Evolutionary conservation across 2,113 vertebrate species (phyloP).

Genomic region (Triplophysa rosa): DNA sequence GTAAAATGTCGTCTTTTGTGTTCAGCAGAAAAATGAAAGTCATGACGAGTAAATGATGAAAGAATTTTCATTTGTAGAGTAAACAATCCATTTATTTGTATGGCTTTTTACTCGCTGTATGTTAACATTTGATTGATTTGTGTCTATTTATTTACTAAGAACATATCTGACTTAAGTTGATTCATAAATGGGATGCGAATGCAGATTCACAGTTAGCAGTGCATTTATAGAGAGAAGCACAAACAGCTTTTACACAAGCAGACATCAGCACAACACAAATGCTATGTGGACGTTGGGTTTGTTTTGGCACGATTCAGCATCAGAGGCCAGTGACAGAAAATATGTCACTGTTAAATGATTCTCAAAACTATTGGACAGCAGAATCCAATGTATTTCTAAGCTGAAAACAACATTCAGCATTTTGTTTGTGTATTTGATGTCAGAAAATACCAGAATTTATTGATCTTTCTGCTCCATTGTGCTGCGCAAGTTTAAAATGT

Average conservation of each 20-base stretch:
- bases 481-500: background rate
- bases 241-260: slow-evolving; percentile 6
- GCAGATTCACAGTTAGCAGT: background rate
- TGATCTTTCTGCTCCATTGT: background rate
- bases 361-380: too few relatives aligned
- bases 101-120: too few relatives aligned
- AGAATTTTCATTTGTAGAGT: too few relatives aligned
- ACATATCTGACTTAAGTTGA: too few relatives aligned
- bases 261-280: background rate
- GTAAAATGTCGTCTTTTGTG: too few relatives aligned
- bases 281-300: background rate
- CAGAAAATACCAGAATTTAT: background rate
- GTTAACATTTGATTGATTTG: too few relatives aligned
- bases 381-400: too few relatives aligned
- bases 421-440: background rate
- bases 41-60: too few relatives aligned
- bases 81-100: too few relatives aligned
- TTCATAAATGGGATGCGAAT: background rate
- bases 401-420: too few relatives aligned
- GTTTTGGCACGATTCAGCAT: background rate
- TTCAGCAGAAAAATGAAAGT: too few relatives aligned
- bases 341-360: background rate
- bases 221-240: background rate
- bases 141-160: too few relatives aligned
- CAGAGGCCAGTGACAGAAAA: background rate